Conservation (phyloP, 2,113 vertebrate genomes). For the Chaenogobius annularis region DNA sequence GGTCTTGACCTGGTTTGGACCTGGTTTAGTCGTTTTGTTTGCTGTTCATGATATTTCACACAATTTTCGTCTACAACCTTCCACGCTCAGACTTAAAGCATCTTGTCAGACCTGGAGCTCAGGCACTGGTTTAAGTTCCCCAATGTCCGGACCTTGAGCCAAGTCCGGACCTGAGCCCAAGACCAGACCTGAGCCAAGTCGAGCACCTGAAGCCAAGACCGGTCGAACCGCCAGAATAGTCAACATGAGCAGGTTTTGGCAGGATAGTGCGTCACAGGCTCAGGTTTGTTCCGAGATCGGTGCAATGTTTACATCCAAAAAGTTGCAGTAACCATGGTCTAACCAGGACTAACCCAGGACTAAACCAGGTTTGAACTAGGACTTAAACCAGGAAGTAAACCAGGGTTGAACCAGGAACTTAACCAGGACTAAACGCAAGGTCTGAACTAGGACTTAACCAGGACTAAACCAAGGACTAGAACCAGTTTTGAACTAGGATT, state of each 20-base stretch:
- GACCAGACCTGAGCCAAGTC: neutral
- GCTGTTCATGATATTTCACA: neutral
- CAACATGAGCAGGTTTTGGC: neutral
- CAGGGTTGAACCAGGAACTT: neutral
- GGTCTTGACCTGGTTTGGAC: neutral
- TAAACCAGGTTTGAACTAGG: neutral
- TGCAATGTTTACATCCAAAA: neutral
- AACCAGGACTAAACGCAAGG: too few relatives aligned
- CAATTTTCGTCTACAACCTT: neutral
- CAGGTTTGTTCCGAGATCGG: too few relatives aligned
- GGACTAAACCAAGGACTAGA: neutral
- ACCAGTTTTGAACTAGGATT: too few relatives aligned
- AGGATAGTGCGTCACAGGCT: too few relatives aligned
- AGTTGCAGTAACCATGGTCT: too few relatives aligned
- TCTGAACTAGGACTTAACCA: neutral
- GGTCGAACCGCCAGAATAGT: too few relatives aligned
- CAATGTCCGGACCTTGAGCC: too few relatives aligned
- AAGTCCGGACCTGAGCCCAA: conserved; percentile 1
- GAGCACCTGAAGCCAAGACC: neutral
- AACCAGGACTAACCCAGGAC: neutral
- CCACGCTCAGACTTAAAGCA: neutral
- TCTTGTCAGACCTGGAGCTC: neutral
- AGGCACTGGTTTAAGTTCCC: neutral
- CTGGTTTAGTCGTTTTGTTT: neutral
- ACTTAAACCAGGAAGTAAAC: too few relatives aligned